These are phyloP conservation scores for Heliconius hortense DNA, from an alignment of 2,888 invertebrate genomes.

Conservation along the genomic window DNA sequence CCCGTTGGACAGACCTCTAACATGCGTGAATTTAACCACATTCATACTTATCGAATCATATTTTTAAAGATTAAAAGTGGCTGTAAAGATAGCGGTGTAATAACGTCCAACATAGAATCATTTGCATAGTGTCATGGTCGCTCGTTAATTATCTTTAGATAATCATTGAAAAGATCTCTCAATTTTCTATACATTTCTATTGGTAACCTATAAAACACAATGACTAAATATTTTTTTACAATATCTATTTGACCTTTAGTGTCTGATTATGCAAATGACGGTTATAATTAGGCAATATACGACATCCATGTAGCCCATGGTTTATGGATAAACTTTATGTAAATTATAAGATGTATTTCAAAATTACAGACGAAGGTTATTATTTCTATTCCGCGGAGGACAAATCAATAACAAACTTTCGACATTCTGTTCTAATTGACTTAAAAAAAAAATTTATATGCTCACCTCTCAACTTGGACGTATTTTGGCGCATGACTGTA, in stretches of 20 bases:
- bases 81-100: background rate
- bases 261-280: background rate
- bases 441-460: background rate
- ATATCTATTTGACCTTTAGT: slow-evolving; percentile 11
- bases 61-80: background rate
- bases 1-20: background rate
- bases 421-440: slow-evolving; percentile 6
- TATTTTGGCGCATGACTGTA: slow-evolving; percentile 53
- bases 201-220: background rate
- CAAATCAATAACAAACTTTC: background rate
- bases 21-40: background rate
- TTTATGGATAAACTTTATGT: slow-evolving; percentile 7
- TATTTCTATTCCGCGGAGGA: background rate
- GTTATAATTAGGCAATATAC: slow-evolving; percentile 6
- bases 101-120: slow-evolving; percentile 6
- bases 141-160: slow-evolving; percentile 10
- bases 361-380: slow-evolving; percentile 1
- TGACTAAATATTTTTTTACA: slow-evolving; percentile 3
- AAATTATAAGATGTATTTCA: background rate
- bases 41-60: background rate
- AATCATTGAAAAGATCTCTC: slow-evolving; percentile 11
- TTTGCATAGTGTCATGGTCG: slow-evolving; percentile 32
- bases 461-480: slow-evolving; percentile 59
- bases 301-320: background rate
- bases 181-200: slow-evolving; percentile 11